phyloP scores from a whole-genome alignment of 2,888 invertebrate genomes.

The Boloria selene region DNA sequence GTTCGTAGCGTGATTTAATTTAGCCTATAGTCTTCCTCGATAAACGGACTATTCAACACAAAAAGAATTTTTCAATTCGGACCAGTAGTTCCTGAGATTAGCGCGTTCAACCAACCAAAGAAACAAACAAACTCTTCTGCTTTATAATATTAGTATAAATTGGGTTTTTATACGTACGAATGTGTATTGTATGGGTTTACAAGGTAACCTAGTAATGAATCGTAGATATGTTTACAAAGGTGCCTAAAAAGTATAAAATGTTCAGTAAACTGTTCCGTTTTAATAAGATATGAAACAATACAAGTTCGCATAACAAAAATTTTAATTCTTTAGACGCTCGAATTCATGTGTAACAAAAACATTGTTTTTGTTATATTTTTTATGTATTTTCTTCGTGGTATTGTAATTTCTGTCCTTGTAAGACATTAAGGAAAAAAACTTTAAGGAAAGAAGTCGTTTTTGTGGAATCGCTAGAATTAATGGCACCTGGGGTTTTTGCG shows the following conservation, averaged over 20 bases:
- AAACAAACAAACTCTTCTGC: too few species aligned
- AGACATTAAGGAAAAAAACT: constrained; percentile 6
- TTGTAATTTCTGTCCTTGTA: constrained; percentile 2
- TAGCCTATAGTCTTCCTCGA: too few species aligned
- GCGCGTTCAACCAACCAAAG: too few species aligned
- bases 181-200: not conserved
- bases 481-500: constrained; percentile 16
- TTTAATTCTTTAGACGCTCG: too few species aligned
- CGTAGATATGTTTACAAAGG: not conserved
- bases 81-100: too few species aligned
- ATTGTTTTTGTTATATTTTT: not conserved
- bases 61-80: too few species aligned
- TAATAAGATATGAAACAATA: too few species aligned
- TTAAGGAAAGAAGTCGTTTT: not conserved
- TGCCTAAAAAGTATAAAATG: not conserved
- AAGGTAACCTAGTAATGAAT: not conserved
- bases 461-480: constrained; percentile 5
- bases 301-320: too few species aligned
- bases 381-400: not conserved
- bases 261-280: not conserved
- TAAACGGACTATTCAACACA: too few species aligned
- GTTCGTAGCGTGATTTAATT: too few species aligned
- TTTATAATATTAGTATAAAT: too few species aligned
- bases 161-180: too few species aligned
- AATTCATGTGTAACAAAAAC: not conserved